Evolutionary conservation across 2,888 invertebrate species (phyloP).

Genomic region (Boloria selene): DNA sequence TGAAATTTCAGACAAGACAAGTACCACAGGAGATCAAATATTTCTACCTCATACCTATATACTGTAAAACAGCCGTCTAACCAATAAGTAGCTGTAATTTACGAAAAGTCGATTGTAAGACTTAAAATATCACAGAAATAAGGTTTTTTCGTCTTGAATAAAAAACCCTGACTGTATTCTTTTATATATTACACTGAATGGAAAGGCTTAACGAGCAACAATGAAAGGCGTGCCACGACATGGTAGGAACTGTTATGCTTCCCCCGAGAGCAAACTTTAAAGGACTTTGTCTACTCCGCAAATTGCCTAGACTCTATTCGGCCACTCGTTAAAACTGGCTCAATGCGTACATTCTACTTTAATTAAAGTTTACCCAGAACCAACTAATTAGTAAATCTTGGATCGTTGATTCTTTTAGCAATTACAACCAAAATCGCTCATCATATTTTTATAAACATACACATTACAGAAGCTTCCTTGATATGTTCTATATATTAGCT

Average conservation of each 20-base stretch:
- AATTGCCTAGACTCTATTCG: conserved; percentile 62
- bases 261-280: conserved; percentile 67
- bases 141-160: conserved; percentile 11
- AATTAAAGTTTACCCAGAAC: conserved; percentile 47
- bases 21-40: conserved; percentile 15
- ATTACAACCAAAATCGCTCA: neutral
- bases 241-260: conserved; percentile 51
- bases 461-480: neutral
- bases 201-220: conserved; percentile 36
- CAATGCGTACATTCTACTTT: conserved; percentile 46
- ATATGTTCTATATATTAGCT: too few relatives aligned
- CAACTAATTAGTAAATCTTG: conserved; percentile 21
- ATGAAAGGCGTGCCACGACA: conserved; percentile 35
- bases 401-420: neutral
- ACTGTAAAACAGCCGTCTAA: conserved; percentile 6
- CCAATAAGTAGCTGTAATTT: conserved; percentile 2
- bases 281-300: conserved; percentile 62
- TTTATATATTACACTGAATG: conserved; percentile 35
- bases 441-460: neutral
- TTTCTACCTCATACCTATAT: conserved; percentile 14
- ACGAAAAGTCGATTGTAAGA: conserved; percentile 6
- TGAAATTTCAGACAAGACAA: conserved; percentile 13
- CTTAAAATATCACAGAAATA: neutral
- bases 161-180: conserved; percentile 15
- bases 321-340: conserved; percentile 53